phyloP scores from a whole-genome alignment of 1,140 invertebrate species.

The Aphaenogaster floridana region DNA sequence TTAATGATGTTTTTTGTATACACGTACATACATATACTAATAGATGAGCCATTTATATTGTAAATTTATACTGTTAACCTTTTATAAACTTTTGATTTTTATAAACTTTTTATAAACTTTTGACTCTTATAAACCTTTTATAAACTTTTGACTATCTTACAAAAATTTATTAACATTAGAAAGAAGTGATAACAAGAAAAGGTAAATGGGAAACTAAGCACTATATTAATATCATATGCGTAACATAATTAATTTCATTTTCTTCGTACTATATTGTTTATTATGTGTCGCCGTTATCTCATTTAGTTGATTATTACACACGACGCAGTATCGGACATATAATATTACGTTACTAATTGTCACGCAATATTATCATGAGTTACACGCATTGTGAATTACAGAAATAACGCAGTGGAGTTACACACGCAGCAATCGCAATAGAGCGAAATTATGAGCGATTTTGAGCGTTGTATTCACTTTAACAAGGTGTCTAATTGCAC shows the following conservation, averaged over 20 bases:
- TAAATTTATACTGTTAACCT: background rate
- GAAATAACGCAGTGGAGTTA: background rate
- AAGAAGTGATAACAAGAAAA: background rate
- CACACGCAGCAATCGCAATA: background rate
- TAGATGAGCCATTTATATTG: background rate
- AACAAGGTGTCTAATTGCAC: slow-evolving; percentile 31
- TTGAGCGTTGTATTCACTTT: slow-evolving; percentile 1
- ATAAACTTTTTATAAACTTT: too few relatives aligned
- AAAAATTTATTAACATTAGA: background rate
- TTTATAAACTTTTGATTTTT: too few relatives aligned
- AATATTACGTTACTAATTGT: slow-evolving; percentile 8
- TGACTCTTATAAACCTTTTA: background rate
- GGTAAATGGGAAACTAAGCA: background rate
- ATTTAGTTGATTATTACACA: slow-evolving; percentile 18
- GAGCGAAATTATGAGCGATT: slow-evolving; percentile 24
- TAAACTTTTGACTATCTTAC: background rate
- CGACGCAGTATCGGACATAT: background rate
- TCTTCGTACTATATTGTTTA: background rate
- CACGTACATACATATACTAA: too few relatives aligned
- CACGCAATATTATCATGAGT: slow-evolving; percentile 38
- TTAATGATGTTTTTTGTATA: background rate
- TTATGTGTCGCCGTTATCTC: background rate
- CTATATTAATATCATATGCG: background rate
- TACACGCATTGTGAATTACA: slow-evolving; percentile 4
- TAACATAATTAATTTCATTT: slow-evolving; percentile 17